Evolutionary conservation across 2,888 invertebrate genomes (phyloP), one percentile per base, ranked within the genome.

Genomic region (Leucoma salicis): DNA sequence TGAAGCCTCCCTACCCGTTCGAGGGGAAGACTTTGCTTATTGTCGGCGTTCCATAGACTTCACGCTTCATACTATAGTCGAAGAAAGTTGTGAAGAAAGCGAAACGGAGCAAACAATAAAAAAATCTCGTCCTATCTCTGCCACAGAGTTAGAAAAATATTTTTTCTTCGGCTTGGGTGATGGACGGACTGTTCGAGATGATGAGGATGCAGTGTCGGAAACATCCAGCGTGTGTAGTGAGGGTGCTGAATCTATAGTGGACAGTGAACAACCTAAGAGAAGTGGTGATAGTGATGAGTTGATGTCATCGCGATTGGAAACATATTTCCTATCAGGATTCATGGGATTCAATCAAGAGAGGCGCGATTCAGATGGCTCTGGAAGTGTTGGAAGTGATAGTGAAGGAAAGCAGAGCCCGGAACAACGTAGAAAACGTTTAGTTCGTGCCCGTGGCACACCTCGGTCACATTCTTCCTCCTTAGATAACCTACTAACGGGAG

Each of bases 61-160:
- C 74, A 97, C 97, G 1, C 86, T 97, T 51, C 97, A 97, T 72
- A 97, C 97, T 0, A 97, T 97, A 59, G 94, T 97, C 16, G 97
- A 97, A 85, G 97, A 97, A 82, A 97, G 96, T 66, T 97, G 97
- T 78, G 97, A 97, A 85, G 97, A 97, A 80, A 97, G 97, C 78
- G 96, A 96, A 80, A 92, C 94, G 48, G 96, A 96, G 65, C 93
- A 92, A 31, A 76, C 86, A 57, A 78, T 79, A 68, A 91, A 89
- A 84, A 92, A 92, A 78, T 91, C 91, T 54, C 90, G 94, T 41
- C 94, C 94, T 24, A 91, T 93, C 42, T 95, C 95, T 1, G 94
- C 95, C 0, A 96, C 96, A 0, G 96, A 97, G 68, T 81, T 97
- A 51, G 97, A 97, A 76, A 97, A 96, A 78, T 97, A 97, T 76